phyloP scores from a whole-genome alignment of 2,797 vertebrate species.

The Selene dorsalis region DNA sequence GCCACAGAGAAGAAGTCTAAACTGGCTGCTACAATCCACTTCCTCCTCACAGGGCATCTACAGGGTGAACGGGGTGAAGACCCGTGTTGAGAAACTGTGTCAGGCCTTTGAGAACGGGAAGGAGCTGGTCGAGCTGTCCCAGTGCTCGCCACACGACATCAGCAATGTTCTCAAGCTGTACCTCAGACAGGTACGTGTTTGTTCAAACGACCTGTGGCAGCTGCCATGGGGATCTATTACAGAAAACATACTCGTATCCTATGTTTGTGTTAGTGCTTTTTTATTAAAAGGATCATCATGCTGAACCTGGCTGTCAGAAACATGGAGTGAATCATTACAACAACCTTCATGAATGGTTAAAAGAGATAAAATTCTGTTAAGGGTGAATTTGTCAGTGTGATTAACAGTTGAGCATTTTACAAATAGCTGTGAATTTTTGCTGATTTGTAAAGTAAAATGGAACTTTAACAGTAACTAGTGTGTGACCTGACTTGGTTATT shows the following conservation, averaged over 20 bases:
- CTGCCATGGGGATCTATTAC: not conserved
- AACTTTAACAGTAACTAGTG: too few species aligned
- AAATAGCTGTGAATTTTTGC: too few species aligned
- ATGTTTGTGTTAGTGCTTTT: not conserved
- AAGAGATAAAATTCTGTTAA: too few species aligned
- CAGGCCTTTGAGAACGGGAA: constrained; percentile 97
- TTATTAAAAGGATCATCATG: too few species aligned
- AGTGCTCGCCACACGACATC: constrained; percentile 95
- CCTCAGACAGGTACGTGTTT: constrained; percentile 89
- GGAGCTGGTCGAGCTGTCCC: constrained; percentile 95
- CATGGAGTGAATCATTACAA: too few species aligned
- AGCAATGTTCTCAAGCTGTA: constrained; percentile 99
- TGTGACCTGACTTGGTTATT: too few species aligned
- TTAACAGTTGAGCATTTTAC: too few species aligned
- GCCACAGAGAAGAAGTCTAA: not conserved
- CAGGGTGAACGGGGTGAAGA: constrained; percentile 96
- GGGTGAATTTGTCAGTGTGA: too few species aligned
- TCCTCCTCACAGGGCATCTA: constrained; percentile 91
- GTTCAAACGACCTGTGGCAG: not conserved
- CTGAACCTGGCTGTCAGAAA: not conserved
- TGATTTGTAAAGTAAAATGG: too few species aligned
- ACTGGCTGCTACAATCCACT: not conserved
- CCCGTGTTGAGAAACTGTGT: constrained; percentile 96
- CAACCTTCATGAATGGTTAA: too few species aligned
- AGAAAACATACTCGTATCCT: not conserved